Conservation (phyloP, 2,888 invertebrate species). For the Melipona beecheii region DNA sequence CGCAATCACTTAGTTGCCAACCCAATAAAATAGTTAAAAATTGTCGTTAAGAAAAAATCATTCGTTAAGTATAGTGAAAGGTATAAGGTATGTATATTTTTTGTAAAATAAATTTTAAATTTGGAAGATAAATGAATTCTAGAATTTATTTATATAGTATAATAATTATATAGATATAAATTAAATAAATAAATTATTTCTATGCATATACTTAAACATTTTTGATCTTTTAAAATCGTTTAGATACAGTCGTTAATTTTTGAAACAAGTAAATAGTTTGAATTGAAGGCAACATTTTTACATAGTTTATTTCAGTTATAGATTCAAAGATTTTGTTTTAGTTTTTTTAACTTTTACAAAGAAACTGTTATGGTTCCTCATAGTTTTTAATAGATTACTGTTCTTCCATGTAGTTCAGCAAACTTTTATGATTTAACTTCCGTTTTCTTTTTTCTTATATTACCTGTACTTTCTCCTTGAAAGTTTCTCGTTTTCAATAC, state of each 20-base stretch:
- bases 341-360: background rate
- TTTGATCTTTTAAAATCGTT: background rate
- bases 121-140: background rate
- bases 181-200: background rate
- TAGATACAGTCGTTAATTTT: background rate
- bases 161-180: too few species aligned
- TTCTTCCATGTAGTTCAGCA: constrained; percentile 5
- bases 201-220: too few species aligned
- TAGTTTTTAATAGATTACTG: background rate
- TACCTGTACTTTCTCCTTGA: background rate
- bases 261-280: background rate
- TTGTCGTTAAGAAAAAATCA: too few species aligned
- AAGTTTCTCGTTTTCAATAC: constrained; percentile 5
- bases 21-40: too few species aligned
- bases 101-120: background rate
- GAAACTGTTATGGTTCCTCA: background rate
- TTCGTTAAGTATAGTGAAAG: too few species aligned
- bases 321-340: background rate
- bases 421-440: constrained; percentile 19
- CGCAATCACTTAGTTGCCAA: too few species aligned
- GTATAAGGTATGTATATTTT: background rate
- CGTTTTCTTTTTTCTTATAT: background rate
- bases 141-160: background rate
- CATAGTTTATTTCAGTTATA: background rate
- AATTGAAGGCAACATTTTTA: background rate